Conservation (phyloP, 2,113 vertebrate genomes). For the Platycercus adscitus region DNA sequence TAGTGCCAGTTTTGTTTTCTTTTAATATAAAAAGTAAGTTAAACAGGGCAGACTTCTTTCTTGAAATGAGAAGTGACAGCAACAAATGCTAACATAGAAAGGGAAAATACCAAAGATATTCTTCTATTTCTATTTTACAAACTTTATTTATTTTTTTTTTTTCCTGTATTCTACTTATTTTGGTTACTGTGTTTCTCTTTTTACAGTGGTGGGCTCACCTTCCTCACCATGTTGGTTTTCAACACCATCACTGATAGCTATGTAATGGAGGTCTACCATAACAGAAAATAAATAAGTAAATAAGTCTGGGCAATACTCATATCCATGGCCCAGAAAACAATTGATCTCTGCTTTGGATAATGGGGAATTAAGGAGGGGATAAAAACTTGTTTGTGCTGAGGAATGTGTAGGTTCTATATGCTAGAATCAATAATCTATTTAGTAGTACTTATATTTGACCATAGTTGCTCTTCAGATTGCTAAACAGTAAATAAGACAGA, state of each 20-base stretch:
- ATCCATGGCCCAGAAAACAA: background rate
- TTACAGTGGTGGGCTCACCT: background rate
- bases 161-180: background rate
- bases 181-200: background rate
- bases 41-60: background rate
- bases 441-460: background rate
- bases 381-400: background rate
- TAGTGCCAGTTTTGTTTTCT: constrained; percentile 30
- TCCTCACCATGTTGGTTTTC: background rate
- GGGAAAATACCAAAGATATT: background rate
- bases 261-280: background rate
- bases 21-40: background rate
- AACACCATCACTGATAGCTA: background rate
- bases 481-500: background rate
- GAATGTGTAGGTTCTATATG: background rate
- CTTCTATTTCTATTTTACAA: background rate
- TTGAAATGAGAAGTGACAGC: background rate
- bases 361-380: background rate
- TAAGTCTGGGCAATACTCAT: background rate
- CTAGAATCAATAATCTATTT: background rate
- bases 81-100: background rate
- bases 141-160: background rate
- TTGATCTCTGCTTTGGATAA: background rate
- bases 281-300: background rate
- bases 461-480: background rate